Conservation (phyloP, 2,797 vertebrate genomes). For the Rhinoraja longicauda region DNA sequence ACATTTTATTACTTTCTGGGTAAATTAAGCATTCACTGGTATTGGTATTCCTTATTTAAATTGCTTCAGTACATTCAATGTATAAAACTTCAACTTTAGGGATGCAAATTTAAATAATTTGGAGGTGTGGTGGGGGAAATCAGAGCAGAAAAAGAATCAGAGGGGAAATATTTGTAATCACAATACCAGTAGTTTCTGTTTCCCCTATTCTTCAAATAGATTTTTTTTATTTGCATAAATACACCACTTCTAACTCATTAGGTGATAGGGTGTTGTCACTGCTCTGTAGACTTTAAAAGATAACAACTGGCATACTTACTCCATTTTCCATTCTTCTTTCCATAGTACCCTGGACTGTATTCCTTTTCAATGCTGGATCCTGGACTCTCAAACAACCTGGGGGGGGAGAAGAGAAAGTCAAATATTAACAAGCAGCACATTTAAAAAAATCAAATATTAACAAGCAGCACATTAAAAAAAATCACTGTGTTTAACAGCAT, state of each 20-base stretch:
- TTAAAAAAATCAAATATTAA: background rate
- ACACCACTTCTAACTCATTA: no score
- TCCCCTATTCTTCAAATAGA: no score
- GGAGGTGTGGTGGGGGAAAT: no score
- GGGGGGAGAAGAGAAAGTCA: slow-evolving; percentile 41
- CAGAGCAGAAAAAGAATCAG: background rate
- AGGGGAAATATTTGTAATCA: background rate
- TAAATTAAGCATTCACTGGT: background rate
- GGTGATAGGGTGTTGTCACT: background rate
- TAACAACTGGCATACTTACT: slow-evolving; percentile 59
- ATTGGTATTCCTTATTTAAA: background rate
- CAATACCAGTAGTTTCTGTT: background rate
- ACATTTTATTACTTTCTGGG: background rate
- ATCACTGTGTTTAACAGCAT: background rate
- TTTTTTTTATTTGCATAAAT: no score
- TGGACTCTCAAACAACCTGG: slow-evolving; percentile 67
- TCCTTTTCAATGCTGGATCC: slow-evolving; percentile 73
- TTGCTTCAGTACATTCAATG: background rate
- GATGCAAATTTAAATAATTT: background rate
- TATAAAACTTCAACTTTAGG: background rate
- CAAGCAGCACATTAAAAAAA: background rate
- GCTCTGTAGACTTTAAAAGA: background rate
- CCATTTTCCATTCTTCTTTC: slow-evolving; percentile 85
- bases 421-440: background rate
- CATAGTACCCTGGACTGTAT: slow-evolving; percentile 71